Conservation (phyloP, 2,888 invertebrate species). For the Hartigia nigra region DNA sequence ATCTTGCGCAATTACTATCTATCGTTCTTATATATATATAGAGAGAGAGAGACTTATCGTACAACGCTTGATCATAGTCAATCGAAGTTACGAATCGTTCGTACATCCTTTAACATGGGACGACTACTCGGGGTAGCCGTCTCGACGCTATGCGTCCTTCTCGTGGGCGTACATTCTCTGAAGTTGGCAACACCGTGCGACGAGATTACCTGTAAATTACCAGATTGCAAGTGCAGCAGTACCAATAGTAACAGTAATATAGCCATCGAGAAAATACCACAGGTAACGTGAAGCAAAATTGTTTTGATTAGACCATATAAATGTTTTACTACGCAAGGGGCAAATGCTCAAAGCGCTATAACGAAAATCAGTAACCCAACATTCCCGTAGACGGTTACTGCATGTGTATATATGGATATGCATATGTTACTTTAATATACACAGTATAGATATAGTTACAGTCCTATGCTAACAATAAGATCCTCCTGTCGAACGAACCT, state of each 20-base stretch:
- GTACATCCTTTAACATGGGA: neutral
- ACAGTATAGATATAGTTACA: neutral
- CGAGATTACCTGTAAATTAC: slow-evolving; percentile 66
- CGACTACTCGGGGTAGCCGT: neutral
- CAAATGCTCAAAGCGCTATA: neutral
- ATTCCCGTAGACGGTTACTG: neutral
- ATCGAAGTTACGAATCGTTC: neutral
- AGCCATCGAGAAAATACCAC: slow-evolving; percentile 66
- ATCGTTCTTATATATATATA: neutral
- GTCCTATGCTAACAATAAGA: neutral
- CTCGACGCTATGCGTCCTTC: neutral
- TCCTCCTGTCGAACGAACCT: neutral
- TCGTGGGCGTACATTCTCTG: slow-evolving; percentile 8
- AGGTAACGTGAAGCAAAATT: slow-evolving; percentile 60
- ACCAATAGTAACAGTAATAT: slow-evolving; percentile 68
- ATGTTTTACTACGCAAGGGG: neutral
- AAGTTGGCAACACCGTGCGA: slow-evolving; percentile 62
- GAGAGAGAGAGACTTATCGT: neutral
- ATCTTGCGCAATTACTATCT: neutral
- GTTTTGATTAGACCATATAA: neutral
- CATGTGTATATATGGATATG: neutral
- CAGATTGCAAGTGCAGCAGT: slow-evolving; percentile 69
- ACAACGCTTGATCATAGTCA: neutral
- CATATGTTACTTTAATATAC: neutral
- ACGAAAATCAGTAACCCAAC: neutral